Conservation (phyloP, 2,797 vertebrate species). For the Tapera naevia region DNA sequence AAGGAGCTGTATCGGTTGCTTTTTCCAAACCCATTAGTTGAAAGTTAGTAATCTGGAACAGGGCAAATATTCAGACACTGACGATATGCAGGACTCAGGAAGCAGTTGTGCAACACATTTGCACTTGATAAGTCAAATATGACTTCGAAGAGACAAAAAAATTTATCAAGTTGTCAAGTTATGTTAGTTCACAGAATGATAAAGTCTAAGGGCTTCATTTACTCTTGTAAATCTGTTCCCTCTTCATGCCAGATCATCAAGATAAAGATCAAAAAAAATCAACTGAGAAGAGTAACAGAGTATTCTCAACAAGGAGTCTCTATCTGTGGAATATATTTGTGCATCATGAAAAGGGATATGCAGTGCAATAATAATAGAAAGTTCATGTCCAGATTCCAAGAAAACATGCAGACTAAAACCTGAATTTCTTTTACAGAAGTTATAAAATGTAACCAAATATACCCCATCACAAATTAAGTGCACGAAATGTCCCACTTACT, state of each 20-base stretch:
- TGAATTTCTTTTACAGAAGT: background rate
- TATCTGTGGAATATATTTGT: background rate
- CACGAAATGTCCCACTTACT: background rate
- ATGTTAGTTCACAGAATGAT: background rate
- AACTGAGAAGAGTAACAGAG: background rate
- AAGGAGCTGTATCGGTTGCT: background rate
- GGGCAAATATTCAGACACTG: background rate
- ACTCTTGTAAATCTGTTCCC: slow-evolving; percentile 1
- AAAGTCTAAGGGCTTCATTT: background rate
- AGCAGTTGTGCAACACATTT: background rate
- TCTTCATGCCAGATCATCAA: background rate
- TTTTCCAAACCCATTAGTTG: background rate
- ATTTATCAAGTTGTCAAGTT: background rate
- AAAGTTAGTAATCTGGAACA: background rate
- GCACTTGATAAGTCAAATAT: background rate
- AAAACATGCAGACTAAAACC: background rate
- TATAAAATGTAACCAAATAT: background rate
- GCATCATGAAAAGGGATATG: background rate
- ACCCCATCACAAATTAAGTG: background rate
- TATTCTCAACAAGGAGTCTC: background rate
- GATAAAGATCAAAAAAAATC: background rate
- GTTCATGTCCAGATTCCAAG: background rate
- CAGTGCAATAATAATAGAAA: background rate
- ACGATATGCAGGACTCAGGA: background rate
- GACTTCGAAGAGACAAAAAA: background rate